Base-by-base conservation (phyloP, 2,888 invertebrate genomes). In the Anarsia innoxiella region DNA sequence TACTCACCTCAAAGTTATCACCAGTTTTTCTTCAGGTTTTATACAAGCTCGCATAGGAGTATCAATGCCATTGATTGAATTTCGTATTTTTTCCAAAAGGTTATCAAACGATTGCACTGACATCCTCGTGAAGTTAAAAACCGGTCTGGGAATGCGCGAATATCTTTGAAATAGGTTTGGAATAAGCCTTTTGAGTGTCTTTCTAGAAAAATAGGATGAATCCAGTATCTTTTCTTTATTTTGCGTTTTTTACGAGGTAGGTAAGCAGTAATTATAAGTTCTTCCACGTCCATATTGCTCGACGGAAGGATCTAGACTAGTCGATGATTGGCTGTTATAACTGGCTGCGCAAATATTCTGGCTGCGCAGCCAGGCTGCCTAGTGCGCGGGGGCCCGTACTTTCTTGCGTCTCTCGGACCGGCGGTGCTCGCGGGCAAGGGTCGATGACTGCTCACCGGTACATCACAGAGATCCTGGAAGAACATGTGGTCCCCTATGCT, bases 171-270 rank as follows among this genome's bases (percentile, higher is more conserved):
- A 28, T 28, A 28, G 42, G 47, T 53, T 37, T 52, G 44, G 40
- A 44, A 51, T 45, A 48, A 50, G 43, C 50, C 46, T 49, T 46
- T 51, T 49, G 48, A 42, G 42, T 49, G 45, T 40, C 49, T 40
- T 49, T 56, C 47, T 45, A 48, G 45, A 46, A 53, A 48, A 49
- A 53, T 46, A 45, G 51, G 49, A 51, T 49, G 46, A 51, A 53
- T 46, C 49, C 48, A 48, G n/a, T n/a, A n/a, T n/a, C n/a, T n/a
- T n/a, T n/a, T n/a, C n/a, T n/a, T n/a, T n/a, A n/a, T n/a, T n/a
- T n/a, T n/a, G n/a, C n/a, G n/a, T n/a, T n/a, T n/a, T n/a, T n/a
- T n/a, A n/a, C n/a, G n/a, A n/a, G n/a, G n/a, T n/a, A n/a, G n/a
- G n/a, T n/a, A n/a, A n/a, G n/a, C n/a, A n/a, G n/a, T 48, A 47